Evolutionary conservation across 1,140 invertebrate species (phyloP), one percentile per base, ranked within the genome.

Genomic region (Drosophila kohkoa): DNA sequence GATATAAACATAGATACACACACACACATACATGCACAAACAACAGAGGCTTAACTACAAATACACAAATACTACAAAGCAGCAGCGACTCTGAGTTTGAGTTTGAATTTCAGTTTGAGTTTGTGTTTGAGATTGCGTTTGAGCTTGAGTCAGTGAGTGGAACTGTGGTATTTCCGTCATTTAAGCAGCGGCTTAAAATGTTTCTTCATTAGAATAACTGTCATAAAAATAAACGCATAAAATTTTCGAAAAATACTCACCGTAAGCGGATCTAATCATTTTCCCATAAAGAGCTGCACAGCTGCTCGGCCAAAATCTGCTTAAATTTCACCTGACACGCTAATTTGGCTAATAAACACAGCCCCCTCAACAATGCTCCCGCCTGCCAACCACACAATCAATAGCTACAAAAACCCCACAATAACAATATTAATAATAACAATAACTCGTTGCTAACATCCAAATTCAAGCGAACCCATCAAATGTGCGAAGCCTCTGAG

Each of bases 201-300:
- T 90, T 89, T 88, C 85, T 89, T 88, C 86, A 88, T 88, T 88
- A 88, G 85, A 88, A 88, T 88, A 88, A 89, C 81, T 89, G 85
- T 85, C 85, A 88, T 88, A 88, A 88, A 88, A 88, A 89, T 88
- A 83, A 89, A 89, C 81, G 85, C 85, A 88, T 88, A 88, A 88
- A 88, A 88, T 75, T 59, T 65, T 55, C 8, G 20, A 57, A 67
- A 73, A 82, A 77, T 68, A 60, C 64, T 66, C 57, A 57, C 38
- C 78, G 41, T 88, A 88, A 88, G 85, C 85, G 85, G 85, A 88
- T 88, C 85, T 89, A 88, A 88, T 88, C 85, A 89, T 88, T 90
- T 88, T 88, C 85, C 85, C 85, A 89, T 85, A 89, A 88, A 88
- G 65, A 88, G 65, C 73, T 78, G 41, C 71, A 67, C 65, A 77